A percentile compares a stretch with the other conserved stretches of the same genome.
phyloP scores from a whole-genome alignment of 2,797 vertebrate genomes.

The Amniataba percoides region DNA sequence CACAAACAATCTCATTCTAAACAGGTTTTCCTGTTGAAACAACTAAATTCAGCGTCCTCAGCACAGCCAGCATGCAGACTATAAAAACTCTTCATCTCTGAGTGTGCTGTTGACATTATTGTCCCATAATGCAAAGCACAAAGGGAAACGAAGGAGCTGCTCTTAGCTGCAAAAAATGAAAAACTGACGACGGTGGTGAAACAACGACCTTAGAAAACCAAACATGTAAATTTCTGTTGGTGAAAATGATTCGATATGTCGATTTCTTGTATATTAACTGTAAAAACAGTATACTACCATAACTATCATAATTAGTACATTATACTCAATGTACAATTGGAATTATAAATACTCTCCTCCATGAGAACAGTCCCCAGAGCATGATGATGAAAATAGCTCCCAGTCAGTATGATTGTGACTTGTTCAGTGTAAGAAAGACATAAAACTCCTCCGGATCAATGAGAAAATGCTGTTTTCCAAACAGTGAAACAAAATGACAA shows the following conservation, averaged over 20 bases:
- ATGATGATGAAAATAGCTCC: background rate
- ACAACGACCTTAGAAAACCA: background rate
- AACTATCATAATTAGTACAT: background rate
- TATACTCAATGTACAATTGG: too few species aligned
- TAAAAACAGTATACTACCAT: background rate
- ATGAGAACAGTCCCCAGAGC: background rate
- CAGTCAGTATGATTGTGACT: background rate
- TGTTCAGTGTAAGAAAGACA: background rate
- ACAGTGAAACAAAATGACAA: background rate
- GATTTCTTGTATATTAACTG: background rate
- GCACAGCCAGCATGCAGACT: background rate
- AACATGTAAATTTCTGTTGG: background rate
- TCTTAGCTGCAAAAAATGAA: slow-evolving; percentile 11
- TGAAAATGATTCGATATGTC: background rate
- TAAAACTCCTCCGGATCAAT: background rate
- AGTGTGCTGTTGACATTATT: slow-evolving; percentile 16
- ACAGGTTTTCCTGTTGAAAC: background rate
- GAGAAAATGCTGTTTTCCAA: background rate
- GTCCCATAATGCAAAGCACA: slow-evolving; percentile 10
- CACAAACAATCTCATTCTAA: background rate
- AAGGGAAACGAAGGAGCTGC: slow-evolving; percentile 5
- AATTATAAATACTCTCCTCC: background rate
- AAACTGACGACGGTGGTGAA: background rate
- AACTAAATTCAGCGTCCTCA: background rate
- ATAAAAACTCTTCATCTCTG: background rate